Conservation (phyloP, 2,888 invertebrate species). For the Pandemis cinnamomeana region DNA sequence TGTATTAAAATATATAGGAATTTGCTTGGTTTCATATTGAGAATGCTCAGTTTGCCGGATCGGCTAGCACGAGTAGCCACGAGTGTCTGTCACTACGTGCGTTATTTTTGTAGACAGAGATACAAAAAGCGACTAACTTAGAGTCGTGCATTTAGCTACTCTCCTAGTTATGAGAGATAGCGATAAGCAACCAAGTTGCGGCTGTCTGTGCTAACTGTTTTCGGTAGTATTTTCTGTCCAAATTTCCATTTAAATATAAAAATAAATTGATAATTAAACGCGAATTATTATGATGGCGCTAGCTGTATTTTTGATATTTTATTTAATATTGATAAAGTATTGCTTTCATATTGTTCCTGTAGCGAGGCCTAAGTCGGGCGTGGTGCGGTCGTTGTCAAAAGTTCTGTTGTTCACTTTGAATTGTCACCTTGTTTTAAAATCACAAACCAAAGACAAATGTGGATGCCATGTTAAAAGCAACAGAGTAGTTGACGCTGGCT, state of each 20-base stretch:
- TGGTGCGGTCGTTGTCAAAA: neutral
- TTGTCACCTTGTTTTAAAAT: too few species aligned
- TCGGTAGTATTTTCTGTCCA: neutral
- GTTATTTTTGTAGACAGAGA: too few species aligned
- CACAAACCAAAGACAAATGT: too few species aligned
- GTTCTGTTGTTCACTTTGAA: too few species aligned
- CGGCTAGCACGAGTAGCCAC: neutral
- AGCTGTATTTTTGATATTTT: constrained; percentile 5
- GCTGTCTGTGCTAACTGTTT: neutral
- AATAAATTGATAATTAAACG: neutral
- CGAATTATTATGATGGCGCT: neutral
- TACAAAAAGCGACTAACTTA: too few species aligned
- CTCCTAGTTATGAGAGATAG: neutral
- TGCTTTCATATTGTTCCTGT: neutral
- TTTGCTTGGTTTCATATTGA: too few species aligned
- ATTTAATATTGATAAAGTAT: neutral
- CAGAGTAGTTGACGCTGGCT: too few species aligned
- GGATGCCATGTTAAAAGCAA: too few species aligned
- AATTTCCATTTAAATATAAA: neutral
- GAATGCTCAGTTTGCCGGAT: neutral
- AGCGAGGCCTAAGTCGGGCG: neutral
- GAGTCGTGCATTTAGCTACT: neutral
- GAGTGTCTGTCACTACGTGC: neutral
- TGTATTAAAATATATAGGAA: neutral
- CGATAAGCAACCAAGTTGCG: neutral